Evolutionary conservation across 2,113 vertebrate genomes (phyloP).

Genomic region (Genyomyrus donnyi): DNA sequence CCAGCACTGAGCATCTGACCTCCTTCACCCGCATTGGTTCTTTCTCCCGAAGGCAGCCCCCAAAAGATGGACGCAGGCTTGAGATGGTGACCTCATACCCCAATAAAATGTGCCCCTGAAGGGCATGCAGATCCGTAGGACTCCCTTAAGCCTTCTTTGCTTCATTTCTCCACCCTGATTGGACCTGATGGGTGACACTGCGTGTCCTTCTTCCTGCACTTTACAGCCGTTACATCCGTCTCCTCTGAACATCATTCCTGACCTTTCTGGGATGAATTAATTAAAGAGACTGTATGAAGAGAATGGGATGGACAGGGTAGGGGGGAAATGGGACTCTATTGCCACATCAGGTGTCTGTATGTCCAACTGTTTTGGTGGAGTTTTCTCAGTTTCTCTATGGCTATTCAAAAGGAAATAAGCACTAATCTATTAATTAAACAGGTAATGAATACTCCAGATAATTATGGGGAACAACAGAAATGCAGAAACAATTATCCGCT

Average conservation of each 20-base stretch:
- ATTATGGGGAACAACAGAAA: background rate
- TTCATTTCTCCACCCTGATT: background rate
- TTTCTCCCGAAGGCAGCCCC: background rate
- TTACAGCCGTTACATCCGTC: background rate
- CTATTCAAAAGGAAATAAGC: background rate
- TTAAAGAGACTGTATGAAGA: background rate
- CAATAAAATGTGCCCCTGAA: background rate
- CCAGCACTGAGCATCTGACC: background rate
- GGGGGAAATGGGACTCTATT: background rate
- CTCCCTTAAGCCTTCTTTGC: background rate
- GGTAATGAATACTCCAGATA: background rate
- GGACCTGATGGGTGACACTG: background rate
- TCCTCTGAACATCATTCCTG: background rate
- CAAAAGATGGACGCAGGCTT: background rate
- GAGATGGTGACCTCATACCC: background rate
- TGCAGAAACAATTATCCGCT: background rate
- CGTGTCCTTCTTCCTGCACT: background rate
- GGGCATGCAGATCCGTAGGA: background rate
- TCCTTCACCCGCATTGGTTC: background rate
- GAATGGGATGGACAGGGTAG: background rate
- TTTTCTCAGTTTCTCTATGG: background rate
- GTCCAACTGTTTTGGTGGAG: background rate
- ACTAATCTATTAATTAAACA: background rate
- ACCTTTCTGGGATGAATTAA: background rate
- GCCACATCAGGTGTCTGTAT: background rate